Base-by-base conservation (phyloP, 2,113 vertebrate genomes). In the Carollia perspicillata region DNA sequence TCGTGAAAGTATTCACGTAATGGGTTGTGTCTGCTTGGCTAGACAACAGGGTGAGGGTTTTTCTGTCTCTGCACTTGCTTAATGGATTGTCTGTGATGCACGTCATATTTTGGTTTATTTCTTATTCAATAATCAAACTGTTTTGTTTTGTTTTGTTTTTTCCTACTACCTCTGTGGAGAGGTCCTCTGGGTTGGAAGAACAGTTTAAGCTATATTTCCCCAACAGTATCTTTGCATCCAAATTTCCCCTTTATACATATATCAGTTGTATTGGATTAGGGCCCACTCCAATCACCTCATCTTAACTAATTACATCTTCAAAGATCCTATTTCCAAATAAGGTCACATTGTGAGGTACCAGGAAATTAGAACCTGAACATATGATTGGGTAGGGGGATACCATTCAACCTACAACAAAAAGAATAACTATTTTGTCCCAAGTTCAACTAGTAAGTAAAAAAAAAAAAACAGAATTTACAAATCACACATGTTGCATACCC, bases 141-240 rank as follows among this genome's bases (percentile, higher is more conserved):
- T 79, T 53, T 20, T 60, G 55, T 86, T 55, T 18, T 53, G 51
- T 53, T 53, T 53, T 42, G 1, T 51, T 79, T 92, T 72, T 90
- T 40, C 26, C 26, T 65, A n/a, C 40, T 72, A 22, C 47, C 2
- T 93, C 23, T 55, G 4, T 33, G 17, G 68, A 68, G 35, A 74
- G 3, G 10, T 40, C 74, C 40, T 65, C 23, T 66, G 66, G 35
- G 0, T 55, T 47, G 42, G 23, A 11, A 42, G 11, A 60, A 93
- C 14, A 53, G 20, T 80, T 85, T 71, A 68, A 83, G 47, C 68
- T 65, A 3, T 78, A 85, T 80, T 94, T 94, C 8, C 47, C 47
- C 37, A 77, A 60, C 0, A 72, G 9, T 26, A 3, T 44, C 14
- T 47, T n/a, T 69, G 3, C 77, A 55, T n/a, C 42, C 20, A 78